Evolutionary conservation across 2,888 invertebrate species (phyloP).

Genomic region (Caenorhabditis sp.): DNA sequence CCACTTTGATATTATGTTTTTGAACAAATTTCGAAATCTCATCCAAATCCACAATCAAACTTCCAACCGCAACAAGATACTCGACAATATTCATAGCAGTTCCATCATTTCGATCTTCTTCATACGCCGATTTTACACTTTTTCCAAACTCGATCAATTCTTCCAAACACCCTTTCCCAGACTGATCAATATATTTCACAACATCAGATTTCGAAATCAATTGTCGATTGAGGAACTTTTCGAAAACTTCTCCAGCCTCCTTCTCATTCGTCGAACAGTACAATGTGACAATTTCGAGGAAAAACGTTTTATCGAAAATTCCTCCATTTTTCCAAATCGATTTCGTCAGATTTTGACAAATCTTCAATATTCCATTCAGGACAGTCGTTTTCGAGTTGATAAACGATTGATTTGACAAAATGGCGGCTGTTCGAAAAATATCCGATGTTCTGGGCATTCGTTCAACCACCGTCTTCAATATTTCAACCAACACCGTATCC

Average conservation of each 20-base stretch:
- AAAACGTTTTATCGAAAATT: neutral
- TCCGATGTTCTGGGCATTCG: slow-evolving; percentile 11
- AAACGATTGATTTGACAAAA: neutral
- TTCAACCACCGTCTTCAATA: slow-evolving; percentile 23
- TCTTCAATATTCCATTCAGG: neutral
- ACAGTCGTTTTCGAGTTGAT: neutral
- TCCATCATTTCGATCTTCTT: neutral
- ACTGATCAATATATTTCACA: slow-evolving; percentile 17
- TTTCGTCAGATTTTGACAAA: neutral
- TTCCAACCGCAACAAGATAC: slow-evolving; percentile 24
- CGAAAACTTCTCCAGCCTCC: neutral
- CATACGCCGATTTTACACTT: slow-evolving; percentile 6
- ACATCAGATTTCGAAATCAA: slow-evolving; percentile 24
- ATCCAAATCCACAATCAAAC: slow-evolving; percentile 10
- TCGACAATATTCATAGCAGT: slow-evolving; percentile 17
- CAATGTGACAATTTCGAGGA: neutral
- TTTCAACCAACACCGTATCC: slow-evolving; percentile 25
- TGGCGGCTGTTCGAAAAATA: neutral
- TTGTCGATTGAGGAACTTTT: neutral
- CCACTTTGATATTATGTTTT: slow-evolving; percentile 7
- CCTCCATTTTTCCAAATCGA: neutral
- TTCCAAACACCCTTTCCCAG: slow-evolving; percentile 16
- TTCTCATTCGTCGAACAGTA: neutral
- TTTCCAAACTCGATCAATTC: slow-evolving; percentile 6
- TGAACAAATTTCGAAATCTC: slow-evolving; percentile 14